Base-by-base conservation (phyloP, 2,797 vertebrate species). In the Babyrousa celebensis region DNA sequence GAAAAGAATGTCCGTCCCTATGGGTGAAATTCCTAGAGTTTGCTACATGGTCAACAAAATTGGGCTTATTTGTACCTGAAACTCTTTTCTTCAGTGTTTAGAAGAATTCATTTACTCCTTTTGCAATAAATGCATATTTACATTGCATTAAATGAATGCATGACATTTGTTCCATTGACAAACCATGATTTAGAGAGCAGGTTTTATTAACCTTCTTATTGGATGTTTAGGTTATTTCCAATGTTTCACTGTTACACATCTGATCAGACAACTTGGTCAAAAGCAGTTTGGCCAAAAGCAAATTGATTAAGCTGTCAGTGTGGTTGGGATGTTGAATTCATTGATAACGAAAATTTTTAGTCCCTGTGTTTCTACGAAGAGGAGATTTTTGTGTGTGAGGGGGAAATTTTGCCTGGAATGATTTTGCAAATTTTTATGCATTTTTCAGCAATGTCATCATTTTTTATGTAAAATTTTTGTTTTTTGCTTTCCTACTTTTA, bases 261-360 rank as follows among this genome's bases (percentile, higher is more conserved):
- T 92, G 54, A 86, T 83, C 65, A 72, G 93, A 91, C 75, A 93
- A 77, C 95, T 83, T 89, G 89, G 86, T 95, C 89, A 89, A 74
- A 32, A 96, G 85, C 78, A 62, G 6, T 90, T 70, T 92, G 52
- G 70, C 78, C 82, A 52, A 90, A 74, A 95, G 85, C 86, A 93
- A 94, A 94, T 80, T 94, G 78, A 94, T 85, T 79, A 84, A 95
- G 75, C 74, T 85, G 85, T 75, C 79, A 36, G n/a, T 79, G 40
- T n/a, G 71, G 75, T 27, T 67, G 18, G 70, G 60, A 94, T 95
- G 87, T 94, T 86, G 86, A 95, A 74, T 77, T 88, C 23, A 3
- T 83, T 78, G 85, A 86, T 84, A 89, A 95, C 91, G 90, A 94
- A 92, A 58, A 72, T 43, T 91, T 88, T 85, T 21, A 67, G 93